Base-by-base conservation (phyloP, 2,888 invertebrate genomes). In the Agrotis puta region DNA sequence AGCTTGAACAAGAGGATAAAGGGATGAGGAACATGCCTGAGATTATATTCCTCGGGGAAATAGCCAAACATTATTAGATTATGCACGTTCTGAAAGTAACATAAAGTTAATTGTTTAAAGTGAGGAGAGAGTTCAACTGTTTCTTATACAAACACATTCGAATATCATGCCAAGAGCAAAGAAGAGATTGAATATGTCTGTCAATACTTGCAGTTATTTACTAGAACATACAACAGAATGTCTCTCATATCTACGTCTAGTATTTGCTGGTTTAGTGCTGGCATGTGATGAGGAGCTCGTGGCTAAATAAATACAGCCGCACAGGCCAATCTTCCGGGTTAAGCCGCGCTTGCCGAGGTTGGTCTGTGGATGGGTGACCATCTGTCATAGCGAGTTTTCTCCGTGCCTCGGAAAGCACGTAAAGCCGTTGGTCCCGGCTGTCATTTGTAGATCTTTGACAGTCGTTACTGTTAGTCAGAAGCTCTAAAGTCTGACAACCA, bases 181-280 rank as follows among this genome's bases (percentile, higher is more conserved):
- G 43, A 27, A 39, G 63, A 74, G 48, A 74, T 80, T 61, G 75
- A 57, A 80, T 48, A 53, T n/a, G 67, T 77, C 76, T 80, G 66
- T 80, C 76, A 80, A 74, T 81, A 81, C 50, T 76, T 81, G 56
- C 70, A 64, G 68, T 51, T 76, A 76, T 77, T 69, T 64, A 51
- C 59, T 61, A 45, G 58, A 81, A 81, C 51, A 68, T 51, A 58
- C 50, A 68, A 59, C 68, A 59, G 63, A 68, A 76, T 66, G 76
- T 67, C 63, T 67, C 67, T 77, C 68, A 76, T 64, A 68, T 75
- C 43, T 45, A 62, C 57, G 62, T 75, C 45, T 58, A 74, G 66
- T 74, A 69, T 59, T 79, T 70, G 69, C 74, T 48, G 57, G 56
- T 69, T 18, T 64, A 68, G 69, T 62, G 47, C 51, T 70, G 50